Percentiles rank a stretch among this genome's conserved stretches.
Conservation (phyloP, 2,797 vertebrate genomes). For the Fundulus diaphanus region DNA sequence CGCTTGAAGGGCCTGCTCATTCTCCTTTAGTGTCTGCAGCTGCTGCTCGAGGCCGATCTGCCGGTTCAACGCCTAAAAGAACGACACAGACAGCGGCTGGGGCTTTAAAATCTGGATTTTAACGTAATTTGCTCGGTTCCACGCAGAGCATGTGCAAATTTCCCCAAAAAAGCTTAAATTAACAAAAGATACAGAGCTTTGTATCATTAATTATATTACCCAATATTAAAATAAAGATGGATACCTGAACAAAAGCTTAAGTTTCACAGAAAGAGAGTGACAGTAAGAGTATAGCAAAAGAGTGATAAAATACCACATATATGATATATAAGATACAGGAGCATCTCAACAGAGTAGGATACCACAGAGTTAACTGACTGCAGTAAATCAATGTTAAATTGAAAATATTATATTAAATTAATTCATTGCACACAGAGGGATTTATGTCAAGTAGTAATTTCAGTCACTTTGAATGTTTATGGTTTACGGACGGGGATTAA, state of each 20-base stretch:
- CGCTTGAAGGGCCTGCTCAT: conserved; percentile 86
- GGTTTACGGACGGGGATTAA: not conserved
- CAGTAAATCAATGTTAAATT: not conserved
- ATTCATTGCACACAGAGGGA: not conserved
- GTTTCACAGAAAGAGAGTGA: not conserved
- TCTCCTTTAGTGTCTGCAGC: conserved; percentile 86
- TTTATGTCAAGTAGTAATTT: not conserved
- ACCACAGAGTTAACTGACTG: not conserved
- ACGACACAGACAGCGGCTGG: not conserved
- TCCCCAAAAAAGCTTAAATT: not conserved
- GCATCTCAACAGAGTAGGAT: not conserved
- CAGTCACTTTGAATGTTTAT: not conserved
- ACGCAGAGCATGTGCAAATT: not conserved
- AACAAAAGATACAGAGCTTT: not conserved
- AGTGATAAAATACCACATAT: not conserved
- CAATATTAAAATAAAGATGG: not conserved
- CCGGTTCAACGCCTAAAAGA: conserved; percentile 87
- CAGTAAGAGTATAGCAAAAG: not conserved
- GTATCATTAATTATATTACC: not conserved
- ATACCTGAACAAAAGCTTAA: not conserved
- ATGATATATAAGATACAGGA: not conserved
- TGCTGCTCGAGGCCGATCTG: conserved; percentile 92
- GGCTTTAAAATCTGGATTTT: conserved; percentile 19
- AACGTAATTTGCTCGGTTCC: not conserved
- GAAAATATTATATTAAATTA: not conserved